These are phyloP conservation scores for Okapia johnstoni DNA, from an alignment of 2,113 vertebrate genomes.

Conservation along the genomic window DNA sequence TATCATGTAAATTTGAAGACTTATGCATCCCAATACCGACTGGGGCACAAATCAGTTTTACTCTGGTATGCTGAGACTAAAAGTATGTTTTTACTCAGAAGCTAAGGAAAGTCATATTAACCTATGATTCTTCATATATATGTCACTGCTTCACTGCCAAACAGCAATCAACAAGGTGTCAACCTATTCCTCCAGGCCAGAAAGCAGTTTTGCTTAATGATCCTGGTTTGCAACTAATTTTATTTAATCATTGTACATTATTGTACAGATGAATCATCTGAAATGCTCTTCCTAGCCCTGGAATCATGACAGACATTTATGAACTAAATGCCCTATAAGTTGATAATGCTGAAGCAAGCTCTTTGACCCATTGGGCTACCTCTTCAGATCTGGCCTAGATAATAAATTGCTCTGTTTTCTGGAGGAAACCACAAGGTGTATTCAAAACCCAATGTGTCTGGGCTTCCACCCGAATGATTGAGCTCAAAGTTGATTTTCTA, in stretches of 20 bases:
- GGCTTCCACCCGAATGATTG: neutral
- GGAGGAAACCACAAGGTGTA: neutral
- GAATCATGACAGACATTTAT: neutral
- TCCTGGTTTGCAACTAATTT: neutral
- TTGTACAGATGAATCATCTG: slow-evolving; percentile 1
- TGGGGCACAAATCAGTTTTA: neutral
- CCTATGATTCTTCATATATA: neutral
- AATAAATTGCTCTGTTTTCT: neutral
- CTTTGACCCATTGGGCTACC: neutral
- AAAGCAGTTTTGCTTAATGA: slow-evolving; percentile 5
- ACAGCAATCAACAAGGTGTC: neutral
- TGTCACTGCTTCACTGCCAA: neutral
- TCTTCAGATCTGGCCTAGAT: neutral
- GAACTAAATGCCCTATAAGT: neutral
- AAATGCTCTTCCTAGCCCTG: neutral
- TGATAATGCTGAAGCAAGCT: neutral
- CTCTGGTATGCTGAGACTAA: neutral
- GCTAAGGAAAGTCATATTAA: neutral
- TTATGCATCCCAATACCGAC: neutral
- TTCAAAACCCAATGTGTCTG: neutral
- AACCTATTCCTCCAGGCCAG: neutral
- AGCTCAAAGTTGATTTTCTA: neutral
- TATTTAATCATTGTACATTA: neutral
- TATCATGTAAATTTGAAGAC: neutral
- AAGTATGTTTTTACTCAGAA: neutral